phyloP scores from a whole-genome alignment of 2,888 invertebrate species.

The Lepeophtheirus nordmannii region DNA sequence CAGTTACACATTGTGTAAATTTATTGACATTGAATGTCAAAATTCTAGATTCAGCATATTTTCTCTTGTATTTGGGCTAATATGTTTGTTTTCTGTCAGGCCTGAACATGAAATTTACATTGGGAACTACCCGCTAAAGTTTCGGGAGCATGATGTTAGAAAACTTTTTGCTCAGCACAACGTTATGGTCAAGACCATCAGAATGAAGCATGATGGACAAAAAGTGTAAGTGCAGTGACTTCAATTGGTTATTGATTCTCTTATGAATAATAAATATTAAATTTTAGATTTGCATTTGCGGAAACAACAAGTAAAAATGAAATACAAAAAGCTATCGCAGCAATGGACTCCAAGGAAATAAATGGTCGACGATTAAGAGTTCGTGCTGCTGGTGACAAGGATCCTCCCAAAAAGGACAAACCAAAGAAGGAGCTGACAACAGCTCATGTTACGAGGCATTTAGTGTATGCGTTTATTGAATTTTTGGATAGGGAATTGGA shows the following conservation, averaged over 20 bases:
- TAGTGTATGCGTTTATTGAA: conserved; percentile 3
- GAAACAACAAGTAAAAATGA: conserved; percentile 17
- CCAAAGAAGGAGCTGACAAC: conserved; percentile 3
- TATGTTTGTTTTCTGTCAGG: neutral
- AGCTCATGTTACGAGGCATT: neutral
- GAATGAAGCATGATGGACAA: conserved; percentile 20
- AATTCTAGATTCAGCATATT: too few species aligned
- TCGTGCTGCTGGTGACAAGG: conserved; percentile 14
- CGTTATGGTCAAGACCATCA: conserved; percentile 13
- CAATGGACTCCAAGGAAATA: conserved; percentile 23
- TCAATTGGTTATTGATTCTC: neutral
- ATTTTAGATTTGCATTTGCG: conserved; percentile 24
- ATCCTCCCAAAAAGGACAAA: conserved; percentile 7
- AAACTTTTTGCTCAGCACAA: conserved; percentile 17
- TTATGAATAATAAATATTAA: too few species aligned
- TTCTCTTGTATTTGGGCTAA: too few species aligned
- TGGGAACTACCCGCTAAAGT: conserved; percentile 22
- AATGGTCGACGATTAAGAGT: conserved; percentile 20
- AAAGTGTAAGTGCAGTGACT: conserved; percentile 19
- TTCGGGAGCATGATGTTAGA: conserved; percentile 13
- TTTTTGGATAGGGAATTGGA: conserved; percentile 10
- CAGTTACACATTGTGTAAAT: neutral
- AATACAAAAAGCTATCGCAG: conserved; percentile 19
- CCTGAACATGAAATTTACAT: conserved; percentile 23
- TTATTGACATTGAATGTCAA: too few species aligned